Percentiles rank a stretch among this genome's conserved stretches.
phyloP scores from a whole-genome alignment of 2,888 invertebrate species.

The Pteria penguin region DNA sequence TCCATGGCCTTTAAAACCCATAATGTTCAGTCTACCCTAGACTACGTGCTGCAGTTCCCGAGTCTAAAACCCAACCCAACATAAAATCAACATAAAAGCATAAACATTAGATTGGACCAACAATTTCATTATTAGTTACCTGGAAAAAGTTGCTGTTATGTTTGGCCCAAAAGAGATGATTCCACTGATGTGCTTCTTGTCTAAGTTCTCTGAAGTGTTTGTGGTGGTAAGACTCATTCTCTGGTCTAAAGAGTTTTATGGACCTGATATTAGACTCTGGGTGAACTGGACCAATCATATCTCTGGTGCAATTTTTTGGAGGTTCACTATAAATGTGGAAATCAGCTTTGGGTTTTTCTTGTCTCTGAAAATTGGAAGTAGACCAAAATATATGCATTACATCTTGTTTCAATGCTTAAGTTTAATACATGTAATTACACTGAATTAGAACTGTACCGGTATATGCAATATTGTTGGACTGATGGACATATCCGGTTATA shows the following conservation, averaged over 20 bases:
- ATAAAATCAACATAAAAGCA: too few species aligned
- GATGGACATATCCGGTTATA: too few species aligned
- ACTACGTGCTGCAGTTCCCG: too few species aligned
- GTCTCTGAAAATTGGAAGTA: too few species aligned
- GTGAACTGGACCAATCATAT: constrained; percentile 90
- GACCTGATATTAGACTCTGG: constrained; percentile 89
- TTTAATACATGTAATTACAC: too few species aligned
- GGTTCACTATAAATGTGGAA: constrained; percentile 21
- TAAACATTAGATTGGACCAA: not conserved
- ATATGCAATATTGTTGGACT: too few species aligned
- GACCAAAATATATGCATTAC: too few species aligned
- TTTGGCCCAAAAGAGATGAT: constrained; percentile 90
- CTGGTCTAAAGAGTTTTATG: constrained; percentile 84
- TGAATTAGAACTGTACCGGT: too few species aligned
- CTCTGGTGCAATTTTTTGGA: constrained; percentile 69
- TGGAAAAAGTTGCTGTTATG: constrained; percentile 89
- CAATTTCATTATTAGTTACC: constrained; percentile 78
- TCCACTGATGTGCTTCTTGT: constrained; percentile 89
- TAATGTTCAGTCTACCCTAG: too few species aligned
- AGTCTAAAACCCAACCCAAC: too few species aligned
- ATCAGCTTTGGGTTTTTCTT: constrained; percentile 2
- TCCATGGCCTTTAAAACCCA: too few species aligned
- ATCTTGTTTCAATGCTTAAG: too few species aligned
- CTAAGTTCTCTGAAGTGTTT: constrained; percentile 84
- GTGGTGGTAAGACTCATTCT: constrained; percentile 86